phyloP scores from a whole-genome alignment of 53 echinoderm and acorn worm species.

The Apostichopus leukothele region DNA sequence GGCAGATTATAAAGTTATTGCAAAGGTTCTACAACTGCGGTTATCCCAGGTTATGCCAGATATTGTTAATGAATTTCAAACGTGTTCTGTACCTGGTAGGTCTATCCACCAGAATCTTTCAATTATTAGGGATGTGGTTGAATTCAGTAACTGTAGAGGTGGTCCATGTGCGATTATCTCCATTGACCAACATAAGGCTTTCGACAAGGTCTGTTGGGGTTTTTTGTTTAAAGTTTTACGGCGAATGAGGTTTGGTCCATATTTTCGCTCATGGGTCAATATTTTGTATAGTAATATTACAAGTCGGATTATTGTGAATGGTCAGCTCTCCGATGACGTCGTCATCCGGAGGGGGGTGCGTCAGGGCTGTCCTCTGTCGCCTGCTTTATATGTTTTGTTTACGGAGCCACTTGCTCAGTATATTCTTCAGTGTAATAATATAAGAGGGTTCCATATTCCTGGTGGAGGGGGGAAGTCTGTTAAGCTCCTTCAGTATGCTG shows the following conservation, averaged over 20 bases:
- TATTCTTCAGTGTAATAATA: no score
- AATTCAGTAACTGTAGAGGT: conserved; percentile 22
- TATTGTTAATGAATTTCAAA: conserved; percentile 50
- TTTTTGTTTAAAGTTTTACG: conserved; percentile 42
- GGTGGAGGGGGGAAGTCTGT: conserved; percentile 40
- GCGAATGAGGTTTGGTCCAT: conserved; percentile 24
- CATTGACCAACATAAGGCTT: conserved; percentile 56
- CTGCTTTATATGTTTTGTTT: conserved; percentile 47
- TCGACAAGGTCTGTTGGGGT: conserved; percentile 49
- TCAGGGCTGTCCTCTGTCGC: conserved; percentile 54
- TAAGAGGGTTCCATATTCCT: conserved; percentile 18
- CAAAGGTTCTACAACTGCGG: conserved; percentile 52
- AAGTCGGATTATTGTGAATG: conserved; percentile 48
- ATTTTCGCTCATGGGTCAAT: conserved; percentile 46
- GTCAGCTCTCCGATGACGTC: conserved; percentile 13
- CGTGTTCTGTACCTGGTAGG: conserved; percentile 62
- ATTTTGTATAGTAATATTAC: conserved; percentile 48
- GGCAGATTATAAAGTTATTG: conserved; percentile 63
- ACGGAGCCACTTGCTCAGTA: conserved; percentile 31
- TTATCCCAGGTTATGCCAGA: conserved; percentile 26
- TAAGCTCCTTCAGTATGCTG: conserved; percentile 51
- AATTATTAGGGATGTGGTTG: conserved; percentile 62
- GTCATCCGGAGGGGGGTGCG: conserved; percentile 42
- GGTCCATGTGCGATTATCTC: conserved; percentile 50
- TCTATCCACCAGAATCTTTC: conserved; percentile 57